These are phyloP conservation scores for Leptinotarsa defecta DNA, from an alignment of 1,140 invertebrate species.

Conservation along the genomic window DNA sequence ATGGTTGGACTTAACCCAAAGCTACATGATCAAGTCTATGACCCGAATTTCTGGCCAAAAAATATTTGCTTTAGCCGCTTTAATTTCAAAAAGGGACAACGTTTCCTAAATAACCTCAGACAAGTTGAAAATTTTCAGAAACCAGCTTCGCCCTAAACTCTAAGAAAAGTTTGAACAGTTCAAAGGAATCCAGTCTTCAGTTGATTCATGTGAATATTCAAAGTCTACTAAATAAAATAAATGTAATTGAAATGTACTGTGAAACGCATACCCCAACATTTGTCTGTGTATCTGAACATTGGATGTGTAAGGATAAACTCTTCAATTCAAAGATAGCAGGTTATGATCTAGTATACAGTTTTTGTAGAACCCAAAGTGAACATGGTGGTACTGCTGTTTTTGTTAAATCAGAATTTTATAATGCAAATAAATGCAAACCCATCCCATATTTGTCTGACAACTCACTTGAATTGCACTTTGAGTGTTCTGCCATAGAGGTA, in stretches of 20 bases:
- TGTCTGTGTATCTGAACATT: conserved; percentile 3
- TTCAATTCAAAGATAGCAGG: neutral
- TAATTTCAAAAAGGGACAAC: neutral
- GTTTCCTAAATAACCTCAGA: neutral
- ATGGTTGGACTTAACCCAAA: conserved; percentile 8
- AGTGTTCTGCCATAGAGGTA: too few relatives aligned
- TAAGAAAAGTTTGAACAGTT: neutral
- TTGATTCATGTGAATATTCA: neutral
- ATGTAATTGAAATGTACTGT: neutral
- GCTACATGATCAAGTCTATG: neutral
- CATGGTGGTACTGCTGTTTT: neutral
- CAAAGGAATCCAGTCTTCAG: neutral
- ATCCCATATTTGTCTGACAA: too few relatives aligned
- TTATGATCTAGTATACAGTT: neutral
- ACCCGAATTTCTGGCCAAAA: conserved; percentile 2
- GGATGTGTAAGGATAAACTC: conserved; percentile 7
- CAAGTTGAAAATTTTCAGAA: too few relatives aligned
- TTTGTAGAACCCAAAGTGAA: neutral
- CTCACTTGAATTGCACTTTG: too few relatives aligned
- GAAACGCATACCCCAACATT: conserved; percentile 1
- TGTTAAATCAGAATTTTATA: too few relatives aligned
- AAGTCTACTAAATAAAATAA: conserved; percentile 14
- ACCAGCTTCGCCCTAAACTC: neutral
- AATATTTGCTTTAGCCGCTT: conserved; percentile 11
- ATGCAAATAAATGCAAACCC: too few relatives aligned